A percentile compares a stretch with the other conserved stretches of the same genome.
These are phyloP conservation scores for Stichodactyla helianthus DNA, from an alignment of 64 coral and sea anemone genomes.

Conservation along the genomic window DNA sequence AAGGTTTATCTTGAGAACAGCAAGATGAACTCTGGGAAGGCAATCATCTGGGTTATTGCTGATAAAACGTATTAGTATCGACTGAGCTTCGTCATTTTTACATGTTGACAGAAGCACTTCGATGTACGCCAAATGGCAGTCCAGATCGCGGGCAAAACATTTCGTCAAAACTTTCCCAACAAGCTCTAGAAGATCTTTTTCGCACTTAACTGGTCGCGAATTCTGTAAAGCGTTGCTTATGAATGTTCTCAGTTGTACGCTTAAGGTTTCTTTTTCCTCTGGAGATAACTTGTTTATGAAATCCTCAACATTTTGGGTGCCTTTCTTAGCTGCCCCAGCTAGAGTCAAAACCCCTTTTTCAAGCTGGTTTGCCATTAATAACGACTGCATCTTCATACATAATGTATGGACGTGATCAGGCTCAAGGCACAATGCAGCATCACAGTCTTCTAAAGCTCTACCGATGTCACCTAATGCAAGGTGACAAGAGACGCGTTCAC, in stretches of 20 bases:
- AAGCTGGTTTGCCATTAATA: slow-evolving; percentile 35
- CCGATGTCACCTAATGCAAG: slow-evolving; percentile 43
- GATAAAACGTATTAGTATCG: slow-evolving; percentile 64
- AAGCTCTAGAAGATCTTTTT: slow-evolving; percentile 17
- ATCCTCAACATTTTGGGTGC: slow-evolving; percentile 37
- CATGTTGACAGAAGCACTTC: slow-evolving; percentile 46
- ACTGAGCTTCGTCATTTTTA: slow-evolving; percentile 71
- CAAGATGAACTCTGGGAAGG: slow-evolving; percentile 49
- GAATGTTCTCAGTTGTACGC: slow-evolving; percentile 39
- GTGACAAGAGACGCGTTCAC: slow-evolving; percentile 49
- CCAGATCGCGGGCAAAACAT: slow-evolving; percentile 51
- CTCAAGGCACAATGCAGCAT: slow-evolving; percentile 52
- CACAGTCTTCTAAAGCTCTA: slow-evolving; percentile 59
- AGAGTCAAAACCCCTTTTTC: slow-evolving; percentile 45
- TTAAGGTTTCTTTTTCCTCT: slow-evolving; percentile 37
- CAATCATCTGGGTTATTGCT: slow-evolving; percentile 52
- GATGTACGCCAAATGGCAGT: slow-evolving; percentile 68
- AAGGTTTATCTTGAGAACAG: slow-evolving; percentile 60
- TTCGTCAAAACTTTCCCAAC: slow-evolving; percentile 61
- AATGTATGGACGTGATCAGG: slow-evolving; percentile 56
- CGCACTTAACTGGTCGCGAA: not conserved
- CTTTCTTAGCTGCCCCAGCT: slow-evolving; percentile 29
- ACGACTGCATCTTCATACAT: slow-evolving; percentile 49
- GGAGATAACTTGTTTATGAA: slow-evolving; percentile 52
- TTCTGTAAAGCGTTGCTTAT: slow-evolving; percentile 35